Base-by-base conservation (phyloP, 2,113 vertebrate genomes). In the Chaetura pelagica region DNA sequence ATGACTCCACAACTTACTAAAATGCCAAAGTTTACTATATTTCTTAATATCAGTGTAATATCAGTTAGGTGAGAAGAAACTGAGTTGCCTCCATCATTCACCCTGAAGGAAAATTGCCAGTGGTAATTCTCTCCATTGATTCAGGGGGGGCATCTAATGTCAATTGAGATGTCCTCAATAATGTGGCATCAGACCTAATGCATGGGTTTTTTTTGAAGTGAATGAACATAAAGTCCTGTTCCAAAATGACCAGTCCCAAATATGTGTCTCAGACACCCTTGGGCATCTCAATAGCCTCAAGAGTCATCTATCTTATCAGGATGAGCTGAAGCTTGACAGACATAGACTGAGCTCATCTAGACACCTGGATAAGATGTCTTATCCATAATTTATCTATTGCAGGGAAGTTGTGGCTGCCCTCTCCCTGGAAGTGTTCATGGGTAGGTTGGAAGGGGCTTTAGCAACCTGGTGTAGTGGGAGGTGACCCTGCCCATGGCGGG, bases 101-200 rank as follows among this genome's bases (percentile, higher is more conserved):
- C 11, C 61, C 15, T 27, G 48, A 55, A 49, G 19, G 21, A 22
- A 29, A 79, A 69, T 34, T 24, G 5, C 9, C 19, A 26, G 17
- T 15, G 40, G 20, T 14, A 61, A 27, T 7, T 59, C 58, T 57
- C 27, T 68, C 27, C 2, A 14, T 27, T 23, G 10, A 24, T 8
- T 58, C 69, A 30, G 21, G 23, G 40, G 15, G 27, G 30, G 34
- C 58, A 59, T 3, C 0, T 1, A 9, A 6, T 62, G 55, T 40
- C 42, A 18, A 20, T 29, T 20, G 20, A 66, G 40, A 15, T 51
- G 59, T 22, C 51, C 71, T 24, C 21, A 10, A 11, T 35, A 29
- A 8, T 1, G 40, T 69, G 21, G 23, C 71, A 58, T 40, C 64
- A 78, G 6, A 3, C 9, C 57, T 23, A 34, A 11, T 2, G n/a